Base-by-base conservation (phyloP, 2,888 invertebrate genomes). In the Lepidochrysops patricia region DNA sequence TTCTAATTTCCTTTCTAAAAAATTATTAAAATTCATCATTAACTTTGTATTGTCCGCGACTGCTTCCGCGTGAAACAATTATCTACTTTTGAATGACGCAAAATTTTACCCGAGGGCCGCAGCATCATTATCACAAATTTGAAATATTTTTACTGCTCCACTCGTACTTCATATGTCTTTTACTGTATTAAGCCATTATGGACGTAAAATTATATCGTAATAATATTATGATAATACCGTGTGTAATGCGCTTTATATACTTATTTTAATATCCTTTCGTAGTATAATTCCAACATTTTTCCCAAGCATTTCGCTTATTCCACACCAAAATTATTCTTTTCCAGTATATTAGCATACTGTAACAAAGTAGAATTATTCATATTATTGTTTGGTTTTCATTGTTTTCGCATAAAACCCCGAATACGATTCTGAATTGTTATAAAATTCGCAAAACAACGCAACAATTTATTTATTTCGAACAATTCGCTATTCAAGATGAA, bases 331-430 rank as follows among this genome's bases (percentile, higher is more conserved):
- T 43, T 43, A 43, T 43, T 19, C 43, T 19, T 9, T 19, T 4
- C 19, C 19, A 12, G 43, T 50, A 13, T 26, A 50, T 50, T 50
- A 50, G 26, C 50, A 50, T 50, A 50, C 50, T 1, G 43, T 9
- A 43, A 43, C 43, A 43, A 43, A 19, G 19, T 43, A 23, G 7
- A 50, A 50, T 50, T 26, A 50, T 50, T 50, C 50, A 50, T 50
- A 26, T 50, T 50, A 50, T 50, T 50, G 50, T 50, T 50, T 26
- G 50, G 50, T 26, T 26, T 50, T 26, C 50, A 26, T 26, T 49
- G 26, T 49, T 43, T 43, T 43, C 43, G 43, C 43, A 43, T 43
- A 43, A 43, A 43, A 43, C 37, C 15, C 37, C 37, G 37, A 43
- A 43, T 43, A 19, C 7, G 37, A 43, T 43, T 12, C 43, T 43